Evolutionary conservation across 1,140 invertebrate species (phyloP).

Genomic region (Centruroides vittatus): DNA sequence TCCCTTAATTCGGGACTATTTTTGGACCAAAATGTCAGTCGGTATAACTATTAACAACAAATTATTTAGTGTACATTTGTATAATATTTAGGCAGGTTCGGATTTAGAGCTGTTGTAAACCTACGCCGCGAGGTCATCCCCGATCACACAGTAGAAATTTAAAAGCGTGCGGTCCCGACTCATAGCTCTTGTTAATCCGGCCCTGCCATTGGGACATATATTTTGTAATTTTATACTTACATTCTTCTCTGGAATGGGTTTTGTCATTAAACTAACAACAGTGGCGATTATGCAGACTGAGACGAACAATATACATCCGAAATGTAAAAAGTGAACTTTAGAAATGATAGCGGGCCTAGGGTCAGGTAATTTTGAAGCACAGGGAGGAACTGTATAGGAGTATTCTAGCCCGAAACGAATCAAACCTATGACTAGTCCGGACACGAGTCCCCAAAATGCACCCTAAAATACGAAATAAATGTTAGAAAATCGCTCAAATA

Average conservation of each 20-base stretch:
- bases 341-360: constrained; percentile 15
- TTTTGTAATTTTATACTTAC: constrained; percentile 20
- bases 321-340: constrained; percentile 22
- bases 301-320: constrained; percentile 27
- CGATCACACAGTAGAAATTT: no score
- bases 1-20: neutral
- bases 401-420: constrained; percentile 23
- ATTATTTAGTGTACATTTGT: neutral
- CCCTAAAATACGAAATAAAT: constrained; percentile 20
- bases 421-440: constrained; percentile 25
- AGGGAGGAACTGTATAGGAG: constrained; percentile 12
- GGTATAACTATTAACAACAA: neutral
- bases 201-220: no score
- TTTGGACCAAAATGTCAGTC: neutral
- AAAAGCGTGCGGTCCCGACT: no score
- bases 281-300: constrained; percentile 29
- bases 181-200: no score
- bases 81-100: neutral
- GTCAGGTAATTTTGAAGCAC: constrained; percentile 22
- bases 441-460: constrained; percentile 31
- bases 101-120: no score
- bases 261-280: constrained; percentile 30
- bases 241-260: constrained; percentile 26
- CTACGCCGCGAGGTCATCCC: no score
- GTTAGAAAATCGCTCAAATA: neutral